Base-by-base conservation (phyloP, 2,113 vertebrate species). In the Platysternon megacephalum region DNA sequence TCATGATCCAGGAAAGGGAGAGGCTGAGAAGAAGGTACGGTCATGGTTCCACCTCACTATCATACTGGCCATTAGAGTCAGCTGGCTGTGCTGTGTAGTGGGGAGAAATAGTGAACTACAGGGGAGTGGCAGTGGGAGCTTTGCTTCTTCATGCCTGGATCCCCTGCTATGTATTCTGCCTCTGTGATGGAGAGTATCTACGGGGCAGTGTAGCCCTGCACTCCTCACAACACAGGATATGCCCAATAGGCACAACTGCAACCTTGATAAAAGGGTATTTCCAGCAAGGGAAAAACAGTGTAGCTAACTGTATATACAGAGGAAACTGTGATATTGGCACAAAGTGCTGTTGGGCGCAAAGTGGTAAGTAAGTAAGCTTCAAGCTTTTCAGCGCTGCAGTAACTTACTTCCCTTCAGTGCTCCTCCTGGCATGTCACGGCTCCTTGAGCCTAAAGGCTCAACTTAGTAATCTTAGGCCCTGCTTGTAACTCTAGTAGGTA, bases 301-400 rank as follows among this genome's bases (percentile, higher is more conserved):
- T 28, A 46, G 44, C 26, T 74, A 22, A 72, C 21, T 46, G 72
- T 24, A 19, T 93, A 91, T 92, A 65, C 79, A 74, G 76, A 22
- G 85, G n/a, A 52, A 95, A 44, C 4, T 12, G 4, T 8, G 81
- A 49, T 83, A 74, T 39, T 13, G 4, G 52, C 48, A 56, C 56
- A 46, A 86, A 96, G 86, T 17, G 80, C 21, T 91, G 87, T 82
- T 94, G 91, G 24, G 84, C 44, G 88, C 92, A 91, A 0, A 0
- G 80, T 86, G 93, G 61, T 49, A 52, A 91, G 74, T 84, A 87
- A 94, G 68, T 82, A 87, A 94, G 76, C 85, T 72, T 56, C 81
- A 90, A 85, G 48, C 80, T 92, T 44, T 76, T 44, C 24, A 22
- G 42, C 6, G 42, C 6, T 42, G 24, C 24, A 76, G 24, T 24